Evolutionary conservation across 2,113 vertebrate genomes (phyloP).

Genomic region (Chamaea fasciata): DNA sequence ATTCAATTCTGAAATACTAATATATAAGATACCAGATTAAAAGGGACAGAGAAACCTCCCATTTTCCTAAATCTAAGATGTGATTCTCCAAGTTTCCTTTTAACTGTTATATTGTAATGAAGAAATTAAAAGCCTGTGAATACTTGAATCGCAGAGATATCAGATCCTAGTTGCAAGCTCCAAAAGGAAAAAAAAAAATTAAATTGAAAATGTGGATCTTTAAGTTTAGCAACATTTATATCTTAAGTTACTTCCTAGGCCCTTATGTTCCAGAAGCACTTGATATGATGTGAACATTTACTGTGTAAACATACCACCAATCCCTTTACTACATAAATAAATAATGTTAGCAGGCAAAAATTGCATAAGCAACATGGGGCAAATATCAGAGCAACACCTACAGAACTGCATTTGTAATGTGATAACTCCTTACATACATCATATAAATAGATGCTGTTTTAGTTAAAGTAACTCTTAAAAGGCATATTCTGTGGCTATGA

Average conservation of each 20-base stretch:
- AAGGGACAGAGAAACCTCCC: accelerated
- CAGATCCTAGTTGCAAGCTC: neutral
- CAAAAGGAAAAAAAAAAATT: neutral
- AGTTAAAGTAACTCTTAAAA: neutral
- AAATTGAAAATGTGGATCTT: neutral
- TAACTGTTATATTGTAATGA: neutral
- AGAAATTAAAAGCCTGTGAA: neutral
- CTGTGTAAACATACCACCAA: neutral
- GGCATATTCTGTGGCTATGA: neutral
- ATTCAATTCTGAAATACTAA: neutral
- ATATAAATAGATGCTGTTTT: neutral
- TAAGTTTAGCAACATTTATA: neutral
- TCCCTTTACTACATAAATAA: neutral
- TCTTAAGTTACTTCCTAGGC: neutral
- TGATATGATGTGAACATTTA: neutral
- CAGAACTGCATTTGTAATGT: neutral
- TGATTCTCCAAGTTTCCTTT: neutral
- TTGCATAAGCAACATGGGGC: neutral
- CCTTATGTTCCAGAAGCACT: neutral
- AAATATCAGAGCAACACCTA: neutral
- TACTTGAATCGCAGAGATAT: neutral
- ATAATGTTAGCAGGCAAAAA: neutral
- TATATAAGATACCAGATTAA: neutral
- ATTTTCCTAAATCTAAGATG: neutral
- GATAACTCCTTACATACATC: neutral